Evolutionary conservation across 1,140 invertebrate genomes (phyloP), one percentile per base, ranked within the genome.

Genomic region (Pinna nobilis): DNA sequence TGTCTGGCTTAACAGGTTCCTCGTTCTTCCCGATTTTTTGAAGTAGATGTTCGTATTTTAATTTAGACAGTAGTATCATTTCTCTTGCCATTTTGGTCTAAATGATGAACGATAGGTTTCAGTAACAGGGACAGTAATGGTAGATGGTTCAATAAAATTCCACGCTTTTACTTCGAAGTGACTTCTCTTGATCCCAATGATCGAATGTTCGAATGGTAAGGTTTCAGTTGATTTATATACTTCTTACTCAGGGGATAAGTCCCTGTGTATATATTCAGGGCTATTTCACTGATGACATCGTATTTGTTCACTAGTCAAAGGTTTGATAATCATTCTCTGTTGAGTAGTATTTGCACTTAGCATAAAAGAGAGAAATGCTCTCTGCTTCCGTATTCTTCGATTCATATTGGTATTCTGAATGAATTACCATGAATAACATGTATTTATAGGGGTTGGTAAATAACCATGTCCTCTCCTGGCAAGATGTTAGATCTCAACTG

Each of bases 61-160:
- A 32, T 55, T 74, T 74, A 15, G 72, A 57, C 7, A 74, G 28
- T 50, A 73, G 41, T 37, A 73, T 73, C 39, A 73, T 39, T 67
- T 73, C 70, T 30, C 44, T 47, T 20, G 70, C 28, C 70, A 67
- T 73, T 39, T 63, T 59, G 28, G 51, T 68, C 37, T 53, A 68
- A 30, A 15, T 55, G 51, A 33, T 50, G 55, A 59, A 73, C 41
- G 9, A 51, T 39, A 1, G 70, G 70, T 44, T 72, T 72, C 20
- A 72, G n/a, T 15, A 73, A 50, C 28, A 60, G 32, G 32, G 64
- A 49, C 33, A 73, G 41, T 50, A 67, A 41, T n/a, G 13, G 50
- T 23, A 28, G 28, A 37, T 47, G 25, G 35, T 66, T 60, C 13
- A 73, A 25, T 11, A 67, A 39, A 37, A 50, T 33, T 7, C 6